Evolutionary conservation across 1,140 invertebrate genomes (phyloP).

Genomic region (Lethocerus indicus): DNA sequence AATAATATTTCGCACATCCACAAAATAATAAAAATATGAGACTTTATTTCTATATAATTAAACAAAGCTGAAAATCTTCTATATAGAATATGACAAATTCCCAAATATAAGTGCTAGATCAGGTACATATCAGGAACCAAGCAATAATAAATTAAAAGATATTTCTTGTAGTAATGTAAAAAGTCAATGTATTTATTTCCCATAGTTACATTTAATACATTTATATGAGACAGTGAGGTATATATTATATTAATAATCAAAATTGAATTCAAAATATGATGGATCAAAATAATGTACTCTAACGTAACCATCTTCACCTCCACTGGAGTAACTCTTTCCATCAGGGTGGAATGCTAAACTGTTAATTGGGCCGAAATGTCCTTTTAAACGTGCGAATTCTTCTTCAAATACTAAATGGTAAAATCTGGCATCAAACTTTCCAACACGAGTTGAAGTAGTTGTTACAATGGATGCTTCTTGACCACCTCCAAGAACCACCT

Average conservation of each 20-base stretch:
- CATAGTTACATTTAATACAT: too few species aligned
- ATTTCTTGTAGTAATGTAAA: too few species aligned
- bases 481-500: slow-evolving; percentile 86
- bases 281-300: slow-evolving; percentile 92
- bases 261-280: slow-evolving; percentile 91
- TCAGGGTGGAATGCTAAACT: slow-evolving; percentile 95
- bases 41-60: too few species aligned
- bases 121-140: too few species aligned
- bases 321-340: slow-evolving; percentile 90
- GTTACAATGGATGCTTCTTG: slow-evolving; percentile 99
- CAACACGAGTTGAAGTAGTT: slow-evolving; percentile 83
- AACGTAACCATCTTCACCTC: slow-evolving; percentile 97
- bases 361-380: slow-evolving; percentile 99
- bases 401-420: slow-evolving; percentile 99
- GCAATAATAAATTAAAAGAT: too few species aligned
- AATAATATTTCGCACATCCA: too few species aligned
- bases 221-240: too few species aligned
- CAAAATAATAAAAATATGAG: too few species aligned
- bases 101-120: too few species aligned
- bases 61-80: too few species aligned
- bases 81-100: too few species aligned
- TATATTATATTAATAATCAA: slow-evolving; percentile 63
- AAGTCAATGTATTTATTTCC: too few species aligned
- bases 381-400: slow-evolving; percentile 95
- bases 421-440: slow-evolving; percentile 97